Conservation (phyloP, 1,140 invertebrate genomes). For the Xylocopa sonorina region DNA sequence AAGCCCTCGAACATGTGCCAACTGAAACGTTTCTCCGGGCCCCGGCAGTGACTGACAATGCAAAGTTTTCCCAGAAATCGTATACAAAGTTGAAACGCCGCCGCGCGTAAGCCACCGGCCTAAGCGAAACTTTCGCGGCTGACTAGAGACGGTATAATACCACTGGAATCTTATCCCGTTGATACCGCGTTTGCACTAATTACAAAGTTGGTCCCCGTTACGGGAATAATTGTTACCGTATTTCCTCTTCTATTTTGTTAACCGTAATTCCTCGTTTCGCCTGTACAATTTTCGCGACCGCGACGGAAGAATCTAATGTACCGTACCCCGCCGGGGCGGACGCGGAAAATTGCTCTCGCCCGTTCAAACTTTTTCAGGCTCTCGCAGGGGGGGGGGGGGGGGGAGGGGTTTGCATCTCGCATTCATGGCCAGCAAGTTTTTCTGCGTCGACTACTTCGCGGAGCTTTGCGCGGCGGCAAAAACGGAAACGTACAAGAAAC, state of each 20-base stretch:
- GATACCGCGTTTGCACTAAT: not conserved
- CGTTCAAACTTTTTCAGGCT: not conserved
- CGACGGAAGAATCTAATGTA: not conserved
- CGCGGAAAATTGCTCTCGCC: constrained; percentile 12
- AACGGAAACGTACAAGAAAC: not conserved
- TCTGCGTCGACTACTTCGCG: not conserved
- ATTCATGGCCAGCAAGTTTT: not conserved
- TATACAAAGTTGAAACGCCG: constrained; percentile 1
- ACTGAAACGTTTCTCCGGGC: not conserved
- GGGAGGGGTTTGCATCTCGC: not conserved
- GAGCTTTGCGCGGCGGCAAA: not conserved
- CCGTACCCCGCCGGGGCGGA: not conserved
- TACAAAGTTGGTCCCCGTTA: not conserved
- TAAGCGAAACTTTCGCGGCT: constrained; percentile 7
- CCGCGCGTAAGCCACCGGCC: not conserved
- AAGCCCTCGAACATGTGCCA: constrained; percentile 13
- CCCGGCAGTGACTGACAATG: not conserved
- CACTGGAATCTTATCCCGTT: constrained; percentile 6
- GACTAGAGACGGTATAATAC: constrained; percentile 4
- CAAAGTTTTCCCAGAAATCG: not conserved
- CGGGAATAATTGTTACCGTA: not conserved
- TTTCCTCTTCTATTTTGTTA: not conserved
- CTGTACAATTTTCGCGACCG: not conserved
- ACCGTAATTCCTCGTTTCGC: not conserved
- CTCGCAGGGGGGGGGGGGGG: too few species aligned